Percentiles rank a stretch among this genome's conserved stretches.
phyloP scores from a whole-genome alignment of 2,888 invertebrate genomes.

The Sepioteuthis lessoniana region DNA sequence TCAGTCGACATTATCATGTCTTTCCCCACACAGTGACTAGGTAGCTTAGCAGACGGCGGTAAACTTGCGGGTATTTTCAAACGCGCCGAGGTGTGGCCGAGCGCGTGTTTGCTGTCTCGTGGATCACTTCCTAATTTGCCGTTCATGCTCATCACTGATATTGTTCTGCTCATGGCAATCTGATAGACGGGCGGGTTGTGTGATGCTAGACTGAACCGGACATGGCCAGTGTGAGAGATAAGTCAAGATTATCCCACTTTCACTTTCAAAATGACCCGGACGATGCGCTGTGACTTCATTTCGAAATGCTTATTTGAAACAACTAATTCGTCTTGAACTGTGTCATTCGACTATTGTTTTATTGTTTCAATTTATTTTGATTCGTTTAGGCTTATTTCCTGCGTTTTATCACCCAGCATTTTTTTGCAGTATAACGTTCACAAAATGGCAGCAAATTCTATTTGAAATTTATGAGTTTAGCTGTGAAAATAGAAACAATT shows the following conservation, averaged over 20 bases:
- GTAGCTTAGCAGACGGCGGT: neutral
- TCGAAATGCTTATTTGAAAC: neutral
- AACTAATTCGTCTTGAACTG: neutral
- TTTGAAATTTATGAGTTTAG: neutral
- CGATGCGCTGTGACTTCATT: neutral
- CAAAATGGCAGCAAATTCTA: neutral
- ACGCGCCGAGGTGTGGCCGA: neutral
- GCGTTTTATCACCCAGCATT: neutral
- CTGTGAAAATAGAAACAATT: neutral
- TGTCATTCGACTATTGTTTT: neutral
- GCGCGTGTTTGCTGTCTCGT: neutral
- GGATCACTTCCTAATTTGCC: constrained; percentile 10
- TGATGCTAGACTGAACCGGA: neutral
- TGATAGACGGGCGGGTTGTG: neutral
- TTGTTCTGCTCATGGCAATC: constrained; percentile 13
- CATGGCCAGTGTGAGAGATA: neutral
- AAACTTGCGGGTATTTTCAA: neutral
- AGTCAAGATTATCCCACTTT: neutral
- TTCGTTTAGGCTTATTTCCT: neutral
- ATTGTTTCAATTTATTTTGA: neutral
- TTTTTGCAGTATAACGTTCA: neutral
- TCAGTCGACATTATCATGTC: neutral
- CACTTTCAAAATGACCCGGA: neutral
- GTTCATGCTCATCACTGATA: neutral
- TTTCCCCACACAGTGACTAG: neutral